Conservation (phyloP, 2,113 vertebrate genomes). For the Tragelaphus imberbis region DNA sequence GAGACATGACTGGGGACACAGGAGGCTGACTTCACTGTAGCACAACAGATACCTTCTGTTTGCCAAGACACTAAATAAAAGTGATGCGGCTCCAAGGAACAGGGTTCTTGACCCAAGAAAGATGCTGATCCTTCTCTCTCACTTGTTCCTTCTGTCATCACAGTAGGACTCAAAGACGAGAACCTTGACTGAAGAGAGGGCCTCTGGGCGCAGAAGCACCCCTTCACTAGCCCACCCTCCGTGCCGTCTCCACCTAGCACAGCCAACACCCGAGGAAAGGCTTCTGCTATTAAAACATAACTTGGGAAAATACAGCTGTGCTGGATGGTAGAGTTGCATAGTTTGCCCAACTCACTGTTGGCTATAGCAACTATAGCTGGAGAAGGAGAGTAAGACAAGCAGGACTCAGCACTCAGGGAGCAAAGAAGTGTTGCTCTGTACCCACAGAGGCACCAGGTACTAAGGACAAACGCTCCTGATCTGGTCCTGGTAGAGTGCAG, state of each 20-base stretch:
- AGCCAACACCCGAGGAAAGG: neutral
- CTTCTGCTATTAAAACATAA: neutral
- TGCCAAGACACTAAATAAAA: neutral
- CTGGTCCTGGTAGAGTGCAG: neutral
- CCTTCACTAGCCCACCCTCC: accelerated
- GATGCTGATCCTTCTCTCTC: neutral
- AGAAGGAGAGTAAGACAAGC: neutral
- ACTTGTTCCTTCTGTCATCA: neutral
- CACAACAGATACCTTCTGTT: neutral
- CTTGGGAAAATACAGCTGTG: neutral
- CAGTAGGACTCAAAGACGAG: neutral
- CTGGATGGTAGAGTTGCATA: neutral
- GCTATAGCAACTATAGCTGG: too few species aligned
- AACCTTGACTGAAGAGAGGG: neutral
- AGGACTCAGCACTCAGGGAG: neutral
- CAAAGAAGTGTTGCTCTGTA: accelerated
- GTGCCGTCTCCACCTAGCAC: neutral
- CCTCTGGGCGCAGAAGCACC: neutral
- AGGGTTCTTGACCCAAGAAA: neutral
- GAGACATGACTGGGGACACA: neutral
- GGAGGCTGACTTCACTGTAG: neutral
- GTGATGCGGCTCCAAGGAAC: neutral
- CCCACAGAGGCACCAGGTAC: neutral
- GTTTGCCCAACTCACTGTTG: neutral
- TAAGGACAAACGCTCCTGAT: accelerated